Evolutionary conservation across 2,113 vertebrate species (phyloP), one percentile per base, ranked within the genome.

Genomic region (Ophiodon elongatus): DNA sequence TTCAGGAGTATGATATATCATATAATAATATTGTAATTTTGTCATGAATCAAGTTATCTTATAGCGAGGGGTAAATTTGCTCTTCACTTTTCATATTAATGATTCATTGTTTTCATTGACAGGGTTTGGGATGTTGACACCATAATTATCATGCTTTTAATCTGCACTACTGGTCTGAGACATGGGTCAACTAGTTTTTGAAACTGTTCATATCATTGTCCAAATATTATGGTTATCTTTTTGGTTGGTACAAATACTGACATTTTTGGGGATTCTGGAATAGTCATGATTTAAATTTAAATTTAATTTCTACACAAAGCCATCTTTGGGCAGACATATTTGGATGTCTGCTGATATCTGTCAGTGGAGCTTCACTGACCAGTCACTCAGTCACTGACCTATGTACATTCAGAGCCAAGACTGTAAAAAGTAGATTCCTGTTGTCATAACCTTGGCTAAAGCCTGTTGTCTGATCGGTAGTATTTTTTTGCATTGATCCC

Each of bases 351-450:
- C 23, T 70, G 50, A 50, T 56, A 59, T 31, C 35, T 56, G 65
- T 73, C 2, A 31, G 23, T 33, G 45, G 35, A 43, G 52, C 56
- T 25, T 67, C 10, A 63, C 2, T 75, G n/a, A 70, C 21, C 17
- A 21, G 21, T 52, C 21, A 62, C 60, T 82, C 37, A 57, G 17
- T 78, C 72, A 80, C 54, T 56, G 60, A 50, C 8, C 11, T 17
- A 39, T 67, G 27, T 43, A 2, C 29, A 29, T 25, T 54, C 25
- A 52, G n/a, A 73, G 17, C 17, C 19, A 56, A 6, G 29, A 71
- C 25, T 6, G 6, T 43, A 64, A 60, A 79, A 81, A 71, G 29
- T 41, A 57, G 37, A 7, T 87, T 63, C 31, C 72, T 67, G 37
- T 45, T 33, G 13, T 50, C 15, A 56, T 47, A 76, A 68, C 52